Base-by-base conservation (phyloP, 2,113 vertebrate genomes). In the Pollimyrus isidori region DNA sequence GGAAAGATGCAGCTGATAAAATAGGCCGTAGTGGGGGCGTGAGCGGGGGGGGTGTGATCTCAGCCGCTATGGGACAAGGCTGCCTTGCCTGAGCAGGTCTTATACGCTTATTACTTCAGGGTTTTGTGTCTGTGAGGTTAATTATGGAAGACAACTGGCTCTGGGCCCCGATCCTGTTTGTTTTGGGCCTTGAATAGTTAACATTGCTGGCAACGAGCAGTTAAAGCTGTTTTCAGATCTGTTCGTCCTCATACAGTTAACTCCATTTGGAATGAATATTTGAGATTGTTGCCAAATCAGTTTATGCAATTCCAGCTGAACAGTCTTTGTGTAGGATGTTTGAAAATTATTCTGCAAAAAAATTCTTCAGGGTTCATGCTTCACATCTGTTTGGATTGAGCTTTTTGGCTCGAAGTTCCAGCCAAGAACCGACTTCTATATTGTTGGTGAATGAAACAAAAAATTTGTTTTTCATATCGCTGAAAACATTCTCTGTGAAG, bases 1-100 rank as follows among this genome's bases (percentile, higher is more conserved):
- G 23, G 10, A 85, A 85, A 53, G 53, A 89, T 21, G 21, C 15
- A n/a, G 23, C 88, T 84, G 76, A 84, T 73, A 89, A 45, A 50
- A 84, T n/a, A 86, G 80, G 69, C 30, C 6, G 15, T 30, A 15
- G 46, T 42, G 73, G 88, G 73, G 49, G 73, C 73, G 73, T 80
- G 30, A 80, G 73, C 39, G 5, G 6, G 17, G 6, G 49, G 35
- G 35, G 35, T 21, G 7, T 80, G 73, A 80, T 42, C 13, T 80
- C 73, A 80, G 73, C 73, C 1, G 73, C 35, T 42, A 42, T 19
- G 35, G 35, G 35, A 42, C 17, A 3, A 13, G 35, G 35, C 2
- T n/a, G 10, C 5, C 56, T 62, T 5, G 73, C 0, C 5, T 80
- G 15, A 42, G 35, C 13, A 80, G 73, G 5, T 7, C 73, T 80